Percentiles rank a stretch among this genome's conserved stretches.
Evolutionary conservation across 2,797 vertebrate species (phyloP).

Genomic region (Falco berigora): DNA sequence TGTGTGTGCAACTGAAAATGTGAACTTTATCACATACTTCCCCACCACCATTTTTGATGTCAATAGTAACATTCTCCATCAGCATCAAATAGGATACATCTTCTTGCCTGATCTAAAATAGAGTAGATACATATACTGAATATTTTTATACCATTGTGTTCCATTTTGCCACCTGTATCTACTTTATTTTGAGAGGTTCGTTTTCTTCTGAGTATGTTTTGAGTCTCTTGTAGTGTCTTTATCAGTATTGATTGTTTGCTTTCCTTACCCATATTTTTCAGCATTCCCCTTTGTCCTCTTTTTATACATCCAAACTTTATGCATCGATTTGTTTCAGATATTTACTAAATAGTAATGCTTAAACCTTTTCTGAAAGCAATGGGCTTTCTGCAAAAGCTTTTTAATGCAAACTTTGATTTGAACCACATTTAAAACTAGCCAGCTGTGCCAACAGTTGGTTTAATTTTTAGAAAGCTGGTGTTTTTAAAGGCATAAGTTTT

Average conservation of each 20-base stretch:
- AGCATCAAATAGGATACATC: not conserved
- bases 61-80: not conserved
- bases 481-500: not conserved
- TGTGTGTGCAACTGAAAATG: not conserved
- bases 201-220: not conserved
- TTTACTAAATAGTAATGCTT: not conserved
- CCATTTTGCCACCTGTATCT: not conserved
- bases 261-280: not conserved
- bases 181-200: not conserved
- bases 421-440: not conserved
- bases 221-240: not conserved
- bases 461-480: not conserved
- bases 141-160: not conserved
- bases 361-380: not conserved
- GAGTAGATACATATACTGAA: not conserved
- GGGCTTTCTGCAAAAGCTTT: not conserved
- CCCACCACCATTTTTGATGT: not conserved
- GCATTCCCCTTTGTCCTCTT: not conserved
- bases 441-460: not conserved
- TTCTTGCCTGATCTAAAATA: not conserved
- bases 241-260: not conserved
- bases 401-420: not conserved
- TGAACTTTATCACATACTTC: not conserved
- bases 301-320: not conserved
- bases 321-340: not conserved